Percentiles rank a stretch among this genome's conserved stretches.
Evolutionary conservation across 2,797 vertebrate genomes (phyloP).

Genomic region (Sebastes oblongus): DNA sequence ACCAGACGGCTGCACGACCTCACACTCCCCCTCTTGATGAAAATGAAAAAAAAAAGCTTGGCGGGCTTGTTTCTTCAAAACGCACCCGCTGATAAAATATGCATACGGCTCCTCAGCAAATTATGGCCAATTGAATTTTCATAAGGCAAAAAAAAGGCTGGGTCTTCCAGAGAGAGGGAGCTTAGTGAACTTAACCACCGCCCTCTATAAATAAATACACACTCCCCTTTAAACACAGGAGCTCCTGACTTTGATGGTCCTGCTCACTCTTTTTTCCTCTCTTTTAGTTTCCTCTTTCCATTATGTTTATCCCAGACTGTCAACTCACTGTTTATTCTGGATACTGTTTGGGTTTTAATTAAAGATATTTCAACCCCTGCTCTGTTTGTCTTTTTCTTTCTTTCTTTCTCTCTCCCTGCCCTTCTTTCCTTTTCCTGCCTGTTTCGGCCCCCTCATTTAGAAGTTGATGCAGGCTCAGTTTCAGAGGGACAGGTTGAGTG

Average conservation of each 20-base stretch:
- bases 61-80: constrained; percentile 70
- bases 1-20: constrained; percentile 56
- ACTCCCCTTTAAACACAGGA: constrained; percentile 66
- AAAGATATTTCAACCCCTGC: constrained; percentile 19
- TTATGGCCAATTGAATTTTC: constrained; percentile 81
- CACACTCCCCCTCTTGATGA: constrained; percentile 56
- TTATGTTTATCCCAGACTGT: constrained; percentile 56
- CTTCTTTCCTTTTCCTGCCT: constrained; percentile 7
- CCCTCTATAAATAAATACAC: constrained; percentile 79
- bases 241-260: constrained; percentile 66
- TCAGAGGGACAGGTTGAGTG: constrained; percentile 61
- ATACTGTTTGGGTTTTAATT: constrained; percentile 56
- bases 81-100: constrained; percentile 77
- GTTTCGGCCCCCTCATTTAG: constrained; percentile 31
- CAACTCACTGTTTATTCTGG: constrained; percentile 41
- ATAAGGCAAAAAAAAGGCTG: constrained; percentile 69
- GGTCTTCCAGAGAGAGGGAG: constrained; percentile 57
- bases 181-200: constrained; percentile 71
- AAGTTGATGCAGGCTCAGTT: constrained; percentile 62
- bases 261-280: constrained; percentile 6
- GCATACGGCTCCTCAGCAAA: constrained; percentile 77
- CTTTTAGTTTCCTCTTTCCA: constrained; percentile 48
- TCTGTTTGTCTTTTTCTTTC: constrained; percentile 5
- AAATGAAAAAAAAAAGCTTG: constrained; percentile 64
- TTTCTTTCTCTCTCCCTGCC: background rate